Evolutionary conservation across 2,888 invertebrate genomes (phyloP).

Genomic region (Ryuthela nishihirai): DNA sequence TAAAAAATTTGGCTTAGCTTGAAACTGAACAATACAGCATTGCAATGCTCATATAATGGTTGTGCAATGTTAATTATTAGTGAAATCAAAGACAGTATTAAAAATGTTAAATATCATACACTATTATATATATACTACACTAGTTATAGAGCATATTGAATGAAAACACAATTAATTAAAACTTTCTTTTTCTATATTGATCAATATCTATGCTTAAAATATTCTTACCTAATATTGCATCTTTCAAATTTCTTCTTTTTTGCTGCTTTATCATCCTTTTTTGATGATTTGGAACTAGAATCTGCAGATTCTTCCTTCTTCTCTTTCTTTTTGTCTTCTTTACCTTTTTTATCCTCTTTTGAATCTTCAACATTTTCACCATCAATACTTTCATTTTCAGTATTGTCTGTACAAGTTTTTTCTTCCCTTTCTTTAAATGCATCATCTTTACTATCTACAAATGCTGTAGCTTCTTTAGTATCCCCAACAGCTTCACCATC

Average conservation of each 20-base stretch:
- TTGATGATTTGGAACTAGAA: constrained; percentile 36
- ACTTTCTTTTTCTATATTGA: too few relatives aligned
- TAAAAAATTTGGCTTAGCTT: too few relatives aligned
- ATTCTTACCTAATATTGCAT: constrained; percentile 39
- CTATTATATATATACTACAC: not conserved
- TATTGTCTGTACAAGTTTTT: not conserved
- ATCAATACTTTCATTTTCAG: not conserved
- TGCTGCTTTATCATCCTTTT: constrained; percentile 37
- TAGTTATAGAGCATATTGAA: not conserved
- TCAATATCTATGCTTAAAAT: constrained; percentile 42
- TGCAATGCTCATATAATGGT: too few relatives aligned
- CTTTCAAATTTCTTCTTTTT: constrained; percentile 42
- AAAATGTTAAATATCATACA: not conserved
- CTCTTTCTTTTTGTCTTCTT: constrained; percentile 36
- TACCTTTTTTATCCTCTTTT: constrained; percentile 18
- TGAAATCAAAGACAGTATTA: too few relatives aligned
- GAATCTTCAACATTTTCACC: constrained; percentile 17
- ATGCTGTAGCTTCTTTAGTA: too few relatives aligned
- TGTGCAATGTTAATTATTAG: too few relatives aligned
- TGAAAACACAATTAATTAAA: not conserved
- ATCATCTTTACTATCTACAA: not conserved
- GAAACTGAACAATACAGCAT: too few relatives aligned
- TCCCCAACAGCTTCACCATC: too few relatives aligned
- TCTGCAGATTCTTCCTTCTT: constrained; percentile 41
- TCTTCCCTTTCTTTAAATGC: constrained; percentile 3